Percentiles rank a stretch among this genome's conserved stretches.
Conservation (phyloP, 2,797 vertebrate species). For the Catamblyrhynchus diadema region DNA sequence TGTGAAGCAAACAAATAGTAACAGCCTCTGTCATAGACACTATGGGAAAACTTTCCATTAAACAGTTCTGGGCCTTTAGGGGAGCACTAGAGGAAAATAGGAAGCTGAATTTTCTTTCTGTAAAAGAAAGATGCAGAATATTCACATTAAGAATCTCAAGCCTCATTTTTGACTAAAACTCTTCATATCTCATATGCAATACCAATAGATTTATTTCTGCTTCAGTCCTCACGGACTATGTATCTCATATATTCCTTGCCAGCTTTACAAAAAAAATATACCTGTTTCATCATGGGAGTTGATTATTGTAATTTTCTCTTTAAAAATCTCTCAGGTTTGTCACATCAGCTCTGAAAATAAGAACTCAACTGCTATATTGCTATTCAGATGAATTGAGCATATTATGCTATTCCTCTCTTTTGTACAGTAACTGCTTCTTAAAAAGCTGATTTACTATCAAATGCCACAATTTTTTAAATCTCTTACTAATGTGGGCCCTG, state of each 20-base stretch:
- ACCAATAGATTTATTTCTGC: background rate
- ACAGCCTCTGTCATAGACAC: background rate
- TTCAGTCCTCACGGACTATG: background rate
- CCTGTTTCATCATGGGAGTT: background rate
- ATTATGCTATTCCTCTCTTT: background rate
- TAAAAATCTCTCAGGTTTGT: background rate
- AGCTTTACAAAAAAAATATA: background rate
- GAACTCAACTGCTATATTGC: background rate
- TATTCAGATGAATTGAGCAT: background rate
- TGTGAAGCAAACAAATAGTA: background rate
- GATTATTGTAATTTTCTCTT: background rate
- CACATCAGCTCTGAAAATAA: background rate
- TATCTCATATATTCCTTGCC: background rate
- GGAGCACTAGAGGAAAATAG: background rate
- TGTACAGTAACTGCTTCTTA: background rate
- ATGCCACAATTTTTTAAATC: background rate
- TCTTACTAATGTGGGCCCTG: background rate
- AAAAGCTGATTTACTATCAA: background rate
- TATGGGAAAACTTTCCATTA: background rate
- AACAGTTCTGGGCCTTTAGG: background rate
- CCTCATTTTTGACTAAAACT: background rate
- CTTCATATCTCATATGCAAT: background rate
- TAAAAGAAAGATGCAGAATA: background rate
- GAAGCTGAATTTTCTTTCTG: background rate
- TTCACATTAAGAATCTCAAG: background rate